These are phyloP conservation scores for Cichlasoma orientale DNA, from an alignment of 2,797 vertebrate genomes.

Conservation along the genomic window DNA sequence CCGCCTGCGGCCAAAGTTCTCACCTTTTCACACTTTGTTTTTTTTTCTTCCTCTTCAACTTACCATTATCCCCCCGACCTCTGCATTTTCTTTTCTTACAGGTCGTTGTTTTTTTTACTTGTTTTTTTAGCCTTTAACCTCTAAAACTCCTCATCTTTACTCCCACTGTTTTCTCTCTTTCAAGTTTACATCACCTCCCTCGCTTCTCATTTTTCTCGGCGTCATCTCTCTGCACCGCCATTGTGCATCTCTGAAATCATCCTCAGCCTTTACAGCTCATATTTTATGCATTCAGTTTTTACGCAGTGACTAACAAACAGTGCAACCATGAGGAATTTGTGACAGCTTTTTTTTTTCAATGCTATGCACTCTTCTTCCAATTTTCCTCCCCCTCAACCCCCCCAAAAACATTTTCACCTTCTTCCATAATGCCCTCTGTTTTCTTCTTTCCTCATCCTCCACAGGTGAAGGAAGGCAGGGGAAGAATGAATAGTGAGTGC, in stretches of 20 bases:
- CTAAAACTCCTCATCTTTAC: not conserved
- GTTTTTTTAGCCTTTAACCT: not conserved
- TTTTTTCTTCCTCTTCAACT: not conserved
- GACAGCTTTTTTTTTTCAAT: conserved; percentile 24
- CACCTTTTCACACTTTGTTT: not conserved
- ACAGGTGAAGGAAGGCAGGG: conserved; percentile 6
- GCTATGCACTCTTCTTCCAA: not conserved
- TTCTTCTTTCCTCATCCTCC: conserved; percentile 3
- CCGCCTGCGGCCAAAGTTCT: not conserved
- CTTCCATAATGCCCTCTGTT: conserved; percentile 1
- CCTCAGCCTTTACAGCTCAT: conserved; percentile 53
- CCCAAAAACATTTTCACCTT: conserved; percentile 8
- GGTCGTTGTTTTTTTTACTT: not conserved
- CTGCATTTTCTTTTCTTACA: not conserved
- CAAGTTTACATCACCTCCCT: conserved; percentile 5
- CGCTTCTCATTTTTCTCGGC: not conserved
- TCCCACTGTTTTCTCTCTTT: not conserved
- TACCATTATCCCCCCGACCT: not conserved
- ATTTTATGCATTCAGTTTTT: conserved; percentile 61
- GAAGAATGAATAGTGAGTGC: conserved; percentile 31
- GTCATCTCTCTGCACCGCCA: not conserved
- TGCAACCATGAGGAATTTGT: conserved; percentile 7
- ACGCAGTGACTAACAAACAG: conserved; percentile 45
- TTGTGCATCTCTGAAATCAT: conserved; percentile 27
- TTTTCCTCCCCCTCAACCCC: not conserved